Evolutionary conservation across 2,113 vertebrate genomes (phyloP), one percentile per base, ranked within the genome.

Genomic region (Cyprinodon brontotheroides): DNA sequence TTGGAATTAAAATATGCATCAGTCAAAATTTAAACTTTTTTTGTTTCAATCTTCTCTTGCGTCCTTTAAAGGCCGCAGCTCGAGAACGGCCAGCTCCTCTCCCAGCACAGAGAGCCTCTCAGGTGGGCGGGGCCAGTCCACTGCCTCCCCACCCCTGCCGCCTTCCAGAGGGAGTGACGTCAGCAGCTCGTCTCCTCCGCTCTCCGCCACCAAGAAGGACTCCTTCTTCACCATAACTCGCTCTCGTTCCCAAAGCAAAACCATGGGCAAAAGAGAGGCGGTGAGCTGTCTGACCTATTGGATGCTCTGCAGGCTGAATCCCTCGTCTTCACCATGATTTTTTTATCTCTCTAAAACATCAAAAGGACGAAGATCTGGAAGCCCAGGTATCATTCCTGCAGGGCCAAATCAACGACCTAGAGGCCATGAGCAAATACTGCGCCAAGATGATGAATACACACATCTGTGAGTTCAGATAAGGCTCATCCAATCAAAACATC

Each of bases 391-490:
- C 98, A 6, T 98, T 98, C 89, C 95, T 99, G 14, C 98, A 99
- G 90, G 98, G 98, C 70, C 98, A 99, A 82, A 93, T 99, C 85
- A 99, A 99, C 0, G 97, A 99, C 91, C 93, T 99, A 78, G 98
- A 98, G 83, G 98, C 98, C 74, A 99, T 99, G 98, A 99, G 97
- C 94, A 99, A 99, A 90, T 99, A 97, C 79, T 99, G 97, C 70
- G 97, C 97, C 3, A 98, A 96, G 90, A 98, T 96, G 95, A 99
- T 99, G 98, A 97, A 97, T 81, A 88, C 89, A 0, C 97, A 99
- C 89, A 97, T 99, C 61, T 96, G 98, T 99, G 91, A 97, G 96
- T 95, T 20, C 59, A 43, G 9, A 69, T 64, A 1, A 29, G 50
- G 5, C 45, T 41, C 41, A 14, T 17, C 14, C 39, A 17, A 45